These are phyloP conservation scores for Cordilura impudica DNA, from an alignment of 2,888 invertebrate species.

Conservation along the genomic window DNA sequence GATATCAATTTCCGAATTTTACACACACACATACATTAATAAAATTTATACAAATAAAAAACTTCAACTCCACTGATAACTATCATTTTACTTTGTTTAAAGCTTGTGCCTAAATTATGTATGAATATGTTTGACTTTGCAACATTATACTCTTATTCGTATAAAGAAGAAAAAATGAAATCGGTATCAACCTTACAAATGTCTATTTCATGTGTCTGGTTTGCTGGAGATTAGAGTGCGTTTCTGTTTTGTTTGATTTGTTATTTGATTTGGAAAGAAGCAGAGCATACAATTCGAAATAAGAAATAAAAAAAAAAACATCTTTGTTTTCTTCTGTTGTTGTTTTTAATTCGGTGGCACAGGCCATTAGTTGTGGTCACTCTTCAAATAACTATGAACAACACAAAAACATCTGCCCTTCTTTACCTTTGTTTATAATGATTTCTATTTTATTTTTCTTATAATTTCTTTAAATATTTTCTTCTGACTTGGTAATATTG, in stretches of 20 bases:
- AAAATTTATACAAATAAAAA: not conserved
- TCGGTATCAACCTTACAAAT: slow-evolving; percentile 14
- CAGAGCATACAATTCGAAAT: slow-evolving; percentile 20
- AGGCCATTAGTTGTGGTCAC: slow-evolving; percentile 77
- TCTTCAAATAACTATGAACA: slow-evolving; percentile 43
- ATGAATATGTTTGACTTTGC: slow-evolving; percentile 18
- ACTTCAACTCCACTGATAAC: slow-evolving; percentile 38
- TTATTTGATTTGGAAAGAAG: slow-evolving; percentile 40
- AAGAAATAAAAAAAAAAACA: not conserved
- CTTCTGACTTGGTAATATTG: not conserved
- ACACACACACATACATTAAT: not conserved
- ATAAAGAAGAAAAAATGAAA: not conserved
- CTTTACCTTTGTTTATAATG: slow-evolving; percentile 53
- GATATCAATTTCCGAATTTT: not conserved
- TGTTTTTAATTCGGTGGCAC: slow-evolving; percentile 72
- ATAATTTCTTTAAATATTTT: slow-evolving; percentile 3
- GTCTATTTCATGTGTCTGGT: slow-evolving; percentile 6
- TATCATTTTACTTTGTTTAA: slow-evolving; percentile 31
- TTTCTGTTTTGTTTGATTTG: slow-evolving; percentile 42
- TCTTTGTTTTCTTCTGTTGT: slow-evolving; percentile 14
- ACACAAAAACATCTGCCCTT: slow-evolving; percentile 73
- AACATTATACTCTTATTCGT: too few species aligned
- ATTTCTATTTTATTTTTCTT: slow-evolving; percentile 28
- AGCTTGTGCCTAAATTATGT: slow-evolving; percentile 40
- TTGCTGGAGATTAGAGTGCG: slow-evolving; percentile 45